Evolutionary conservation across 1,140 invertebrate species (phyloP).

Genomic region (Cherax quadricarinatus): DNA sequence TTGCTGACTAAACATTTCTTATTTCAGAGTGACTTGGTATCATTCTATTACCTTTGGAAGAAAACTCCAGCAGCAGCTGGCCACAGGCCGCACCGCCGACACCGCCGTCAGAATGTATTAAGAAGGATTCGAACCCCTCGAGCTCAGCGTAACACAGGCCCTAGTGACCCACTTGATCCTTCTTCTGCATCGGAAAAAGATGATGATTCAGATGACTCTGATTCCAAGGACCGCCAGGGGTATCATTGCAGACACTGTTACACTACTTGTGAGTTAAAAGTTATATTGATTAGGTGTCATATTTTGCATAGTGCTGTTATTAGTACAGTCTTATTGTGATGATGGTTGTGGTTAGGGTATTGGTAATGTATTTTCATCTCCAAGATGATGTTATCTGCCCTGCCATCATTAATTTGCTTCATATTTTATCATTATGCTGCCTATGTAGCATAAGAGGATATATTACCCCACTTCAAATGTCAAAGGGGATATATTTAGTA

Average conservation of each 20-base stretch:
- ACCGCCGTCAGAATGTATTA: constrained; percentile 90
- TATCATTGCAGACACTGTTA: constrained; percentile 81
- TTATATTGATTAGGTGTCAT: not conserved
- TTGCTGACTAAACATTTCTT: constrained; percentile 41
- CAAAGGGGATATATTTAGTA: too few relatives aligned
- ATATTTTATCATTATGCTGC: too few relatives aligned
- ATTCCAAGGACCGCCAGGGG: constrained; percentile 84
- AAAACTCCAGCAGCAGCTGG: constrained; percentile 99
- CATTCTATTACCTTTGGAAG: constrained; percentile 99
- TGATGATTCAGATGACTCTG: constrained; percentile 94
- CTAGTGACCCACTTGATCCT: constrained; percentile 70
- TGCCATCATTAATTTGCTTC: too few relatives aligned
- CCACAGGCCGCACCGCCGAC: constrained; percentile 91
- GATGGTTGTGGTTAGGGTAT: too few relatives aligned
- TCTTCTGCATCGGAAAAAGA: constrained; percentile 85
- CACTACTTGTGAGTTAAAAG: constrained; percentile 80
- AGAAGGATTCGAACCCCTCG: constrained; percentile 91
- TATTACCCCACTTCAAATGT: too few relatives aligned
- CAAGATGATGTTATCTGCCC: too few relatives aligned
- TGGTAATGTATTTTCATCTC: too few relatives aligned
- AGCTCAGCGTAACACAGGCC: constrained; percentile 77
- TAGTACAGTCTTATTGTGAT: too few relatives aligned
- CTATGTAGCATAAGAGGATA: too few relatives aligned
- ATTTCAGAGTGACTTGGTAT: constrained; percentile 93
- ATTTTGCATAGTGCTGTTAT: too few relatives aligned